A percentile compares a stretch with the other conserved stretches of the same genome.
Evolutionary conservation across 2,888 invertebrate species (phyloP).

Genomic region (Macropis europaea): DNA sequence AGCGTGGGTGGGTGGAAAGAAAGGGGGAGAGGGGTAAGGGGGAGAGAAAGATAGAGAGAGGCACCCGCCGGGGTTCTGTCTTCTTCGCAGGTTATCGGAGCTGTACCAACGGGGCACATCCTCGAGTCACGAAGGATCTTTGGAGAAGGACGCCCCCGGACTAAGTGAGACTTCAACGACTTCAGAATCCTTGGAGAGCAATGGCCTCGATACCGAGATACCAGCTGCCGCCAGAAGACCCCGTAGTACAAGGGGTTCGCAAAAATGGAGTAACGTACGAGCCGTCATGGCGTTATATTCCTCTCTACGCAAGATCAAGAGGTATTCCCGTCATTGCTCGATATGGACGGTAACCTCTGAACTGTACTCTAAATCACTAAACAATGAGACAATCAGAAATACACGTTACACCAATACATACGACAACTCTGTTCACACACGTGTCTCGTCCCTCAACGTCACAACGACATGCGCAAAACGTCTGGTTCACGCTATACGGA

Average conservation of each 20-base stretch:
- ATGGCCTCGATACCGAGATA: constrained; percentile 69
- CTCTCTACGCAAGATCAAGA: constrained; percentile 94
- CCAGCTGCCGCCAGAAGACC: constrained; percentile 69
- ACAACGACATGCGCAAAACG: too few relatives aligned
- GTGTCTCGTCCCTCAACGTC: too few relatives aligned
- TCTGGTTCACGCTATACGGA: too few relatives aligned
- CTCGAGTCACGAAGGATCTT: constrained; percentile 37
- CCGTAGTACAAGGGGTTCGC: constrained; percentile 79
- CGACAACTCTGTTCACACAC: neutral
- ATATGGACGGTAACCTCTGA: constrained; percentile 65
- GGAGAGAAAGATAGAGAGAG: constrained; percentile 49
- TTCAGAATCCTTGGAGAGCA: constrained; percentile 75
- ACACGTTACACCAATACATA: constrained; percentile 17
- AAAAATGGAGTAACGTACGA: constrained; percentile 93
- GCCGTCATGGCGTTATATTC: constrained; percentile 95
- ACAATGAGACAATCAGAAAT: too few relatives aligned
- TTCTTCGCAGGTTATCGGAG: constrained; percentile 76
- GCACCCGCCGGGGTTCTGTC: constrained; percentile 65
- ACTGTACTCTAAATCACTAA: constrained; percentile 51
- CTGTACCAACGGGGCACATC: constrained; percentile 56
- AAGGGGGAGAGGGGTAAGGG: constrained; percentile 7
- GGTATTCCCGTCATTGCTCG: constrained; percentile 81
- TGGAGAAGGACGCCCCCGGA: constrained; percentile 33
- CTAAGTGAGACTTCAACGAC: constrained; percentile 75
- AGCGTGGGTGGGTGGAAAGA: constrained; percentile 20